Evolutionary conservation across 2,797 vertebrate genomes (phyloP).

Genomic region (Chelonia mydas): DNA sequence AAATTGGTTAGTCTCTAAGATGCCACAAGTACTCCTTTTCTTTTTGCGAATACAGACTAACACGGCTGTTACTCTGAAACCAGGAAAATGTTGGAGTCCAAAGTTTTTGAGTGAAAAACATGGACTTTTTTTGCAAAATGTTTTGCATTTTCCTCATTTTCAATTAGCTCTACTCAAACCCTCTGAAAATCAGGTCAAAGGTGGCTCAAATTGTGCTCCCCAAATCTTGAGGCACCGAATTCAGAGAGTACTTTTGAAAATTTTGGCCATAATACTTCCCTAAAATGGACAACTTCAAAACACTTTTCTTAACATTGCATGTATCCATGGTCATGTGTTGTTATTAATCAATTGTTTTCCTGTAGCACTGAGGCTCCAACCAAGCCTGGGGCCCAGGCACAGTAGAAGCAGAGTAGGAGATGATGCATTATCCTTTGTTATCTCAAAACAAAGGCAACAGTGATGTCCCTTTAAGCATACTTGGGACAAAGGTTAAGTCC

Average conservation of each 20-base stretch:
- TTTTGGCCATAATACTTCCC: background rate
- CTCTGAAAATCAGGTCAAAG: background rate
- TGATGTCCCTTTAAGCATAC: background rate
- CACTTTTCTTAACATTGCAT: background rate
- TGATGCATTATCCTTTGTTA: background rate
- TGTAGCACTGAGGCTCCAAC: background rate
- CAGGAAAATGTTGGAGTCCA: background rate
- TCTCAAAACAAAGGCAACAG: background rate
- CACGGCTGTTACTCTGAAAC: too few relatives aligned
- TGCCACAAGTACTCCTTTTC: too few relatives aligned
- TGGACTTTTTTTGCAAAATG: background rate
- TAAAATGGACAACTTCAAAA: background rate
- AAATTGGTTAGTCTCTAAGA: too few relatives aligned
- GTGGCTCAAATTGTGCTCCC: background rate
- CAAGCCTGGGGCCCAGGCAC: background rate
- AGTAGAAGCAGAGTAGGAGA: background rate
- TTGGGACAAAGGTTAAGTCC: background rate
- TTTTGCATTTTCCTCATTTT: background rate
- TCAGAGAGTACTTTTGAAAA: background rate
- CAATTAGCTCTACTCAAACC: background rate
- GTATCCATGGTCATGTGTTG: background rate
- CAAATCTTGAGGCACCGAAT: background rate
- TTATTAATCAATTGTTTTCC: background rate
- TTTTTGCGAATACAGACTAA: too few relatives aligned
- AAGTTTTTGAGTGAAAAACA: background rate